Conservation (phyloP, 2,888 invertebrate species). For the Phania funesta region DNA sequence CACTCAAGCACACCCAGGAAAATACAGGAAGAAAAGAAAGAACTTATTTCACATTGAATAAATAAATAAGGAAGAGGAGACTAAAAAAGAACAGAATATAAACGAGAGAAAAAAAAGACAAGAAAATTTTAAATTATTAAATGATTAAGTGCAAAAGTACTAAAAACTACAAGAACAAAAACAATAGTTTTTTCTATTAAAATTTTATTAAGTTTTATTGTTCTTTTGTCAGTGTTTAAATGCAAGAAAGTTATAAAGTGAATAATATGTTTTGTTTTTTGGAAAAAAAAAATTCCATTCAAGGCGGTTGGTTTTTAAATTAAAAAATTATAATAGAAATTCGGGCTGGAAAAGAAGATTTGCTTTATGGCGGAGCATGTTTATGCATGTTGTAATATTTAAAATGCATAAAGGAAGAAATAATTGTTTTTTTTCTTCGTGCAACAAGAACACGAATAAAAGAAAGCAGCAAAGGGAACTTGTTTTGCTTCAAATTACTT, state of each 20-base stretch:
- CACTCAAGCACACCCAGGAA: no score
- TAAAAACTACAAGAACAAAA: conserved; percentile 4
- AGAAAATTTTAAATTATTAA: conserved; percentile 47
- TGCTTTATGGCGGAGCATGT: not conserved
- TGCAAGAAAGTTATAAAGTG: conserved; percentile 37
- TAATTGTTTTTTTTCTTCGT: not conserved
- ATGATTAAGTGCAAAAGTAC: conserved; percentile 53
- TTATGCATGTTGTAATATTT: not conserved
- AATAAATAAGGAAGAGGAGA: conserved; percentile 36
- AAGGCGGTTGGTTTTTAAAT: not conserved
- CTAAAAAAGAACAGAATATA: not conserved
- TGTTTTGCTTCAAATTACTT: no score
- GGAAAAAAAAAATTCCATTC: not conserved
- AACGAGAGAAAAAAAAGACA: not conserved
- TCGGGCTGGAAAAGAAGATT: not conserved
- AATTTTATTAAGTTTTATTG: conserved; percentile 13
- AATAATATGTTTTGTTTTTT: conserved; percentile 21
- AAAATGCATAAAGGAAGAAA: not conserved
- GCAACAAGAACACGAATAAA: not conserved
- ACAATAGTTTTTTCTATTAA: not conserved
- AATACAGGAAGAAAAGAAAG: not conserved
- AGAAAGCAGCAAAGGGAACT: not conserved
- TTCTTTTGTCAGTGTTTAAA: conserved; percentile 4
- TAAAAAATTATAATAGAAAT: not conserved
- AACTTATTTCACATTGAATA: conserved; percentile 16